phyloP scores from a whole-genome alignment of 2,113 vertebrate species.

The Anguilla japonica region DNA sequence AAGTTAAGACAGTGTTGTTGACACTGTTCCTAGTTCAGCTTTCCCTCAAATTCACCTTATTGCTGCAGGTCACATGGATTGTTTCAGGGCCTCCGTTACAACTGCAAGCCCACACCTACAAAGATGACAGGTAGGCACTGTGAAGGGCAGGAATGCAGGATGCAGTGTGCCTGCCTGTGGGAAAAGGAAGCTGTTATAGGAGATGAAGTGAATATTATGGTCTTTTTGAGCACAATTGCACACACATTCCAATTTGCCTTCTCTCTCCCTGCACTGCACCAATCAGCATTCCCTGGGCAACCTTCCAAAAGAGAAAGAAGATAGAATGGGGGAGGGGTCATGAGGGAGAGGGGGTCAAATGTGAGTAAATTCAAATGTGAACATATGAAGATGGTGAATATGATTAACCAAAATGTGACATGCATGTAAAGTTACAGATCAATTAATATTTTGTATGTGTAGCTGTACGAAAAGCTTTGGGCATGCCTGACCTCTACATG shows the following conservation, averaged over 20 bases:
- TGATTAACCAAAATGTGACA: background rate
- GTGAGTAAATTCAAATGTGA: background rate
- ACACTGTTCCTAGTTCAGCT: background rate
- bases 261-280: constrained; percentile 15
- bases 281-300: background rate
- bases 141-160: background rate
- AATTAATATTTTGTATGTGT: too few relatives aligned
- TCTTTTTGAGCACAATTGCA: background rate
- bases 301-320: background rate
- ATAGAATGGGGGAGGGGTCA: background rate
- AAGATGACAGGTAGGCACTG: background rate
- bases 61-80: background rate
- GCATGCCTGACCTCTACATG: too few relatives aligned
- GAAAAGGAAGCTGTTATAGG: background rate
- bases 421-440: background rate
- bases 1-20: too few relatives aligned
- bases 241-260: background rate
- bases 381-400: background rate
- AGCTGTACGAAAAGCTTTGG: too few relatives aligned
- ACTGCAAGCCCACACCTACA: background rate
- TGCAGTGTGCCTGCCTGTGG: background rate
- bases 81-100: background rate
- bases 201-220: constrained; percentile 2
- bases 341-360: too few relatives aligned
- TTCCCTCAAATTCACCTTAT: background rate